Evolutionary conservation across 1,140 invertebrate species (phyloP).

Genomic region (Ooceraea biroi): DNA sequence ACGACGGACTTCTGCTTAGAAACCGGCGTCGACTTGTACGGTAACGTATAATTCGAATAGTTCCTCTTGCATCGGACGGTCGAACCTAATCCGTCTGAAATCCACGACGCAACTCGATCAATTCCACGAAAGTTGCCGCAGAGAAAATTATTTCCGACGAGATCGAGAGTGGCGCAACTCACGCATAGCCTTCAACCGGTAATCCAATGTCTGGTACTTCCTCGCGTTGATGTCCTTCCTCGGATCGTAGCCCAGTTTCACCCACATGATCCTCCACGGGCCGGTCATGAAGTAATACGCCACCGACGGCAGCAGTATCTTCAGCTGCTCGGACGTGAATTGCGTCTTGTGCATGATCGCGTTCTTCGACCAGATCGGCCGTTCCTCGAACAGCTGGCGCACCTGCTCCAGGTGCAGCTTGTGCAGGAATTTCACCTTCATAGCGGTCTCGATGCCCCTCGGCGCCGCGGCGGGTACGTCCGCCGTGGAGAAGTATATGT

Average conservation of each 20-base stretch:
- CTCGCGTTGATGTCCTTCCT: slow-evolving; percentile 91
- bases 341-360: slow-evolving; percentile 90
- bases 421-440: slow-evolving; percentile 85
- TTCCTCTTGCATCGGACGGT: slow-evolving; percentile 87
- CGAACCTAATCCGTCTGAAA: slow-evolving; percentile 86
- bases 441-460: slow-evolving; percentile 85
- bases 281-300: slow-evolving; percentile 95
- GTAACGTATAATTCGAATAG: slow-evolving; percentile 86
- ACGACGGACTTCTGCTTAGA: slow-evolving; percentile 83
- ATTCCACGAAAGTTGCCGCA: background rate
- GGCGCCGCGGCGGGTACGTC: slow-evolving; percentile 87
- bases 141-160: slow-evolving; percentile 27
- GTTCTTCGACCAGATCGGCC: slow-evolving; percentile 95
- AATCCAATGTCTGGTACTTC: slow-evolving; percentile 95
- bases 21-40: slow-evolving; percentile 85
- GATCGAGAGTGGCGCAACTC: slow-evolving; percentile 65
- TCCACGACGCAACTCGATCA: background rate
- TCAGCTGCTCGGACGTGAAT: slow-evolving; percentile 89
- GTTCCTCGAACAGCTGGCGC: slow-evolving; percentile 90
- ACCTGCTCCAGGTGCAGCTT: slow-evolving; percentile 85
- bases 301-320: slow-evolving; percentile 92
- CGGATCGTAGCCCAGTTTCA: slow-evolving; percentile 95
- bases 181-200: slow-evolving; percentile 91
- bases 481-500: slow-evolving; percentile 86
- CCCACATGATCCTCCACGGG: slow-evolving; percentile 95